Evolutionary conservation across 2,113 vertebrate species (phyloP), one percentile per base, ranked within the genome.

Genomic region (Spea multiplicata): DNA sequence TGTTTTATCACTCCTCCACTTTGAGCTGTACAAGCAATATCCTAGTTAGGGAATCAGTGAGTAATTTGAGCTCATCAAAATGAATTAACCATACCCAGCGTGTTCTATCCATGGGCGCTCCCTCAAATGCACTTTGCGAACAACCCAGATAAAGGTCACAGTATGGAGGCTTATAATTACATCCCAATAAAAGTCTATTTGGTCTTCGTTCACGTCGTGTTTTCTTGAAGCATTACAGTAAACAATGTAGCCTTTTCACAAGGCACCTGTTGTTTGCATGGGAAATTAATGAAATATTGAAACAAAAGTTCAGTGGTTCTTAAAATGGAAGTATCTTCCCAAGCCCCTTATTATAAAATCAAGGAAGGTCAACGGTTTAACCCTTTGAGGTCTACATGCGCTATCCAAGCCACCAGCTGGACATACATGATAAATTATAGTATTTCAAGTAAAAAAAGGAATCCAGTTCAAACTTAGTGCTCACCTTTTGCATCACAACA

Each of bases 161-260:
- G 66, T 69, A 57, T 69, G 74, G 52, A 68, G 48, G 53, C 74
- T 76, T 46, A 68, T 50, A 76, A 48, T 76, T 76, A 76, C 14
- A 49, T 59, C 44, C 16, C 53, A 77, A 3, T 8, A 16, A 17
- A 76, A 47, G 16, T 13, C 44, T 49, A 62, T 62, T 70, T 7
- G 8, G 44, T 65, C 66, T 50, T 52, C 50, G 59, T 48, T 53
- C 50, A 44, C 62, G 17, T 9, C 8, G 48, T 44, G 17, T 45
- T 50, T 53, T 70, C 47, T 77, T 47, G 2, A 62, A 77, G 14
- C 44, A 47, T 2, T 14, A 46, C 45, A n/a, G 46, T 77, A 47
- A 44, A 77, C 17, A 76, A 59, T 57, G 55, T 30, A 12, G 48
- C 6, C 46, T 30, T 5, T 59, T 68, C 47, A 61, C 46, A 77